Base-by-base conservation (phyloP, 2,797 vertebrate species). In the Manis crassicaudata region DNA sequence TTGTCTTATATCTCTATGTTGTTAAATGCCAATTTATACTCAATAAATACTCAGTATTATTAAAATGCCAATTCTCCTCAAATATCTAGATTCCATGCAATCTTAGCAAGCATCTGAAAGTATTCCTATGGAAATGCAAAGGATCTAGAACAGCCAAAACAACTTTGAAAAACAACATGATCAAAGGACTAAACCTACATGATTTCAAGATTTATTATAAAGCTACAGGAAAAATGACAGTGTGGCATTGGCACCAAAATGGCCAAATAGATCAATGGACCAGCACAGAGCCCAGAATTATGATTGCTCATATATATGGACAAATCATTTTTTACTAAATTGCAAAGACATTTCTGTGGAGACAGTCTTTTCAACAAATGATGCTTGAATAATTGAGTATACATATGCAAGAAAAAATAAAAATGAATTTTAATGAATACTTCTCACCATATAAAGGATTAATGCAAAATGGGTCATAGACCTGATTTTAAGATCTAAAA, bases 401-500 rank as follows among this genome's bases (percentile, higher is more conserved):
- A 27, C 5, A 56, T 37, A 65, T 43, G n/a, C 43, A 92, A 77
- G 76, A 83, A 40, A 8, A 29, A 17, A 67, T 23, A 50, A 50
- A 50, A 35, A 67, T 40, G 29, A 65, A 84, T 3, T 14, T 85
- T 25, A 70, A 50, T 32, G 14, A 56, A 75, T 23, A 56, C 4
- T 27, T 90, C 35, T 60, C 40, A 72, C 9, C 18, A 52, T 40
- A 50, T 60, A 88, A 83, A 40, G 16, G n/a, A 88, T 60, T n/a
- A 80, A 85, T 20, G 91, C 58, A 75, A 68, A 70, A 79, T 85
- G 4, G 17, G 37, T n/a, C 6, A 18, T 2, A 40, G 43, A 75
- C 43, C 35, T 90, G 40, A 50, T 86, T 86, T 89, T 89, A 37
- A 88, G 92, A 70, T 32, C 23, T 35, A 70, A 85, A 91, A 86